Percentiles rank a stretch among this genome's conserved stretches.
phyloP scores from a whole-genome alignment of 2,113 vertebrate species.

The Pandion haliaetus region DNA sequence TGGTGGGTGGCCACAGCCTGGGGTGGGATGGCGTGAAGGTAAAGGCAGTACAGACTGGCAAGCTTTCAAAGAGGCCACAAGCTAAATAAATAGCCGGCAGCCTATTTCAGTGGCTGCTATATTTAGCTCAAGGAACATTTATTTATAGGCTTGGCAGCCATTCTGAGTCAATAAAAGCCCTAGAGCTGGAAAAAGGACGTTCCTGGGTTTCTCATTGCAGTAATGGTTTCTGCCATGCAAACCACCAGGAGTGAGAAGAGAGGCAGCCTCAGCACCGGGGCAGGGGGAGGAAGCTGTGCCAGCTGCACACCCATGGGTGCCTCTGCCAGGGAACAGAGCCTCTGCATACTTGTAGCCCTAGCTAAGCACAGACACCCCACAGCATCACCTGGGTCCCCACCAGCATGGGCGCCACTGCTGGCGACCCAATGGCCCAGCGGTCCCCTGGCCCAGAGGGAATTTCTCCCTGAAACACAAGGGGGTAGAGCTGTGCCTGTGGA shows the following conservation, averaged over 20 bases:
- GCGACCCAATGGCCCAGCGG: neutral
- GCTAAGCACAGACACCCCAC: neutral
- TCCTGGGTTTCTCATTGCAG: constrained; percentile 42
- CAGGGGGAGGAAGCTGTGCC: neutral
- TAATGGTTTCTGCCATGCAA: neutral
- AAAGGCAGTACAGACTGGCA: constrained; percentile 39
- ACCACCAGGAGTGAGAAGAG: neutral
- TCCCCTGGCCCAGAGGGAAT: neutral
- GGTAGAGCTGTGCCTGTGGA: neutral
- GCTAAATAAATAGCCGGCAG: constrained; percentile 66
- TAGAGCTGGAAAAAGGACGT: constrained; percentile 58
- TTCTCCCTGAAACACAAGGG: neutral
- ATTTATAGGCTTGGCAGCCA: constrained; percentile 71
- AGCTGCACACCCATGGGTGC: neutral
- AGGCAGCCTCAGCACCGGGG: neutral
- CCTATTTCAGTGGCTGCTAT: constrained; percentile 67
- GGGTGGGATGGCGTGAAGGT: neutral
- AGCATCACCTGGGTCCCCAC: neutral
- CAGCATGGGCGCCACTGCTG: fast-evolving
- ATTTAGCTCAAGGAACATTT: constrained; percentile 72
- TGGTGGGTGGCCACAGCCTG: constrained; percentile 2
- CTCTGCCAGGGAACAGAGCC: neutral
- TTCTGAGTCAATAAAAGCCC: constrained; percentile 64
- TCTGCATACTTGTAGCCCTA: neutral
- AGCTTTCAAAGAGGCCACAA: constrained; percentile 52